Evolutionary conservation across 2,888 invertebrate genomes (phyloP).

Genomic region (Polydrusus cervinus): DNA sequence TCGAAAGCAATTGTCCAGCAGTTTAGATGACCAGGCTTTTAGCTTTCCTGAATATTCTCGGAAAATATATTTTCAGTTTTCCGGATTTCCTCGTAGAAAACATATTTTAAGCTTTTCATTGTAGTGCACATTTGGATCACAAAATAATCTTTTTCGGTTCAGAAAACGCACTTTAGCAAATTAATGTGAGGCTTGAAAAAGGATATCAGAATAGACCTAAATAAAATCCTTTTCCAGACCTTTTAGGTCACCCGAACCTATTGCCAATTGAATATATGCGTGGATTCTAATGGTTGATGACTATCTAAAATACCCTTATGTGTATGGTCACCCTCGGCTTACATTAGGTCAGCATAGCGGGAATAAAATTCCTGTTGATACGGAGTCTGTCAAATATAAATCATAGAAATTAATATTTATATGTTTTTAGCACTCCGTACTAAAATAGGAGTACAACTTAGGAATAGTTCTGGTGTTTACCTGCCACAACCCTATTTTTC

Average conservation of each 20-base stretch:
- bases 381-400: conserved; percentile 8
- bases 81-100: neutral
- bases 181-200: conserved; percentile 45
- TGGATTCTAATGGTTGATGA: conserved; percentile 52
- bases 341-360: conserved; percentile 28
- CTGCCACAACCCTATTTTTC: too few relatives aligned
- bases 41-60: too few relatives aligned
- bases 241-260: conserved; percentile 40
- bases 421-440: too few relatives aligned
- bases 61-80: neutral
- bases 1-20: too few relatives aligned
- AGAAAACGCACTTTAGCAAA: conserved; percentile 29
- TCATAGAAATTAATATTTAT: neutral
- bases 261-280: conserved; percentile 52
- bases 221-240: conserved; percentile 42
- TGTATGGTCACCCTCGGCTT: conserved; percentile 46
- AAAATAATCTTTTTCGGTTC: conserved; percentile 27
- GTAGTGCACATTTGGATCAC: conserved; percentile 2
- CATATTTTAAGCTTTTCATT: conserved; percentile 6
- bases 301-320: conserved; percentile 51
- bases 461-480: too few relatives aligned
- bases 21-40: too few relatives aligned
- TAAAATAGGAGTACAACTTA: too few relatives aligned
- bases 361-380: conserved; percentile 33
- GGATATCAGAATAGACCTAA: conserved; percentile 34